These are phyloP conservation scores for Myotis vivesi DNA, from an alignment of 2,797 vertebrate genomes.

Conservation along the genomic window DNA sequence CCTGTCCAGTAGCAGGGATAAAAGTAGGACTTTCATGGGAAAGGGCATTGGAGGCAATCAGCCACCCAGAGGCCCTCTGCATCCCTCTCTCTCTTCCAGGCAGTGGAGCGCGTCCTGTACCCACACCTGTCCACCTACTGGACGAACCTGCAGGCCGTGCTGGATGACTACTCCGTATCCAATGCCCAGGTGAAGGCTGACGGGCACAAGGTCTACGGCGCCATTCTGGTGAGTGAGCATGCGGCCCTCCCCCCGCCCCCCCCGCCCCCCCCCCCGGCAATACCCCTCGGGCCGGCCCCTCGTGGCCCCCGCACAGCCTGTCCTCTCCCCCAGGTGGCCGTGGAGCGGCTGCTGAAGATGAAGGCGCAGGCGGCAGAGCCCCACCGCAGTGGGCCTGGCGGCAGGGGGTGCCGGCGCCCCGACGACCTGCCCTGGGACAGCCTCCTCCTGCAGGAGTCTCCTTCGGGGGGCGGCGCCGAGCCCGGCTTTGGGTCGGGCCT, in stretches of 20 bases:
- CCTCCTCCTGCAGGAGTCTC: slow-evolving; percentile 85
- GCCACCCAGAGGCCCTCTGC: background rate
- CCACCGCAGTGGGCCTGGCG: background rate
- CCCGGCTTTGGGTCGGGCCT: slow-evolving; percentile 86
- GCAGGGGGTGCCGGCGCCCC: slow-evolving; percentile 67
- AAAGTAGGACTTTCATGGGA: background rate
- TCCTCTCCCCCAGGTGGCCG: slow-evolving; percentile 88
- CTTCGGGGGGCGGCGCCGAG: slow-evolving; percentile 83
- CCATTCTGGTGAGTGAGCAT: slow-evolving; percentile 89
- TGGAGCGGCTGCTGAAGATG: slow-evolving; percentile 94
- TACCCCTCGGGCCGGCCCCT: no score
- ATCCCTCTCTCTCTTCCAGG: slow-evolving; percentile 81
- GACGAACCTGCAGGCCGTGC: slow-evolving; percentile 93
- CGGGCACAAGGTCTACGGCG: slow-evolving; percentile 96
- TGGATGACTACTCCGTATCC: slow-evolving; percentile 95
- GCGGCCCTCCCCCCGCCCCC: no score
- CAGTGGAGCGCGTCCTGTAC: slow-evolving; percentile 93
- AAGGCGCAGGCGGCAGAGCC: slow-evolving; percentile 87
- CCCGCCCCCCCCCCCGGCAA: no score
- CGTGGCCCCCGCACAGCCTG: no score
- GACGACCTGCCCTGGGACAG: slow-evolving; percentile 90
- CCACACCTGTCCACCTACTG: slow-evolving; percentile 95
- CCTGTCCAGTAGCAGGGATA: background rate
- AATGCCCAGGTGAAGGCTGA: slow-evolving; percentile 97
- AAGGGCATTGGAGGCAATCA: background rate